A percentile compares a stretch with the other conserved stretches of the same genome.
phyloP scores from a whole-genome alignment of 2,113 vertebrate genomes.

The Chaetops frenatus region DNA sequence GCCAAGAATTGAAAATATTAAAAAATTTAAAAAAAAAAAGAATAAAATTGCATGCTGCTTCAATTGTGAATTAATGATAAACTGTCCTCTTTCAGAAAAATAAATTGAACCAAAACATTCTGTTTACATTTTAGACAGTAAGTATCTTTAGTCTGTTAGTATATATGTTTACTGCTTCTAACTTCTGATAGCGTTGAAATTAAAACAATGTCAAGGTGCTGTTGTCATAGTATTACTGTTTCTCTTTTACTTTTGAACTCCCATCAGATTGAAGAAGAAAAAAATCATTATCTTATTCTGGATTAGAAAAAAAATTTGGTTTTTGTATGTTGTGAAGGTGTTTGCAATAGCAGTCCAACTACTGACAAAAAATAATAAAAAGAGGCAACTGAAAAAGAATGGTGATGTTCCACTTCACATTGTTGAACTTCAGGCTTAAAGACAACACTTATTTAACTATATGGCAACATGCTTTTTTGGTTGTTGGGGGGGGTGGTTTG shows the following conservation, averaged over 20 bases:
- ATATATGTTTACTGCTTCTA: conserved; percentile 98
- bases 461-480: conserved; percentile 1
- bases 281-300: conserved; percentile 81
- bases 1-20: conserved; percentile 94
- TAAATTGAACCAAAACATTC: conserved; percentile 95
- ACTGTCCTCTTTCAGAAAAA: conserved; percentile 92
- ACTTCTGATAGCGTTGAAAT: conserved; percentile 98
- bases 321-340: conserved; percentile 96
- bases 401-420: conserved; percentile 64
- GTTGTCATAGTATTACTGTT: conserved; percentile 98
- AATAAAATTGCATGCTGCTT: conserved; percentile 99
- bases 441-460: background rate
- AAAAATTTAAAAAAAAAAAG: conserved; percentile 80
- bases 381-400: conserved; percentile 88
- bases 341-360: conserved; percentile 94
- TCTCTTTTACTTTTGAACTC: conserved; percentile 81
- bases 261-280: conserved; percentile 75
- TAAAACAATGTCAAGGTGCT: conserved; percentile 99
- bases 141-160: conserved; percentile 92
- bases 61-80: conserved; percentile 96
- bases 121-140: conserved; percentile 97
- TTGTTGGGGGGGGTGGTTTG: background rate
- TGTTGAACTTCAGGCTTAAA: conserved; percentile 25
- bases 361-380: conserved; percentile 84
- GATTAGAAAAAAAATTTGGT: conserved; percentile 78